Percentiles rank a stretch among this genome's conserved stretches.
phyloP scores from a whole-genome alignment of 37 sponge, comb jelly and placozoan genomes.

The Ephydatia muelleri region DNA sequence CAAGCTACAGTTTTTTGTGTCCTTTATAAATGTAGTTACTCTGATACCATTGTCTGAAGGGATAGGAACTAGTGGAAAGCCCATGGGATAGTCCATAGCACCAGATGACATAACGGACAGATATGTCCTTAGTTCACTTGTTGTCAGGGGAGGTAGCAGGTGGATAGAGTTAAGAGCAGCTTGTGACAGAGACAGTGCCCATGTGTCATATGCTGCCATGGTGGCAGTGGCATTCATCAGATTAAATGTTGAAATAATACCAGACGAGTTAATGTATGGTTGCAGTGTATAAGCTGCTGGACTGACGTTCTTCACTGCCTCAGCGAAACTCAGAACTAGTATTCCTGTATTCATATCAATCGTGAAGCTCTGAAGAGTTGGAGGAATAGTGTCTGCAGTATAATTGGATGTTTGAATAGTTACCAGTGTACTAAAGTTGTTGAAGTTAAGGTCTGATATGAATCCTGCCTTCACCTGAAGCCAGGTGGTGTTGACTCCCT shows the following conservation, averaged over 20 bases:
- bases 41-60: slow-evolving; percentile 47
- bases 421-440: background rate
- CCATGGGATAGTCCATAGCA: slow-evolving; percentile 60
- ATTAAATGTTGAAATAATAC: slow-evolving; percentile 24
- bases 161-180: slow-evolving; percentile 77
- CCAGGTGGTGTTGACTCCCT: slow-evolving; percentile 45
- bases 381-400: slow-evolving; percentile 54
- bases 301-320: slow-evolving; percentile 52
- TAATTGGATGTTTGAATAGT: slow-evolving; percentile 24
- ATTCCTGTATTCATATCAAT: slow-evolving; percentile 49
- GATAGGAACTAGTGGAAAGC: slow-evolving; percentile 40
- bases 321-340: slow-evolving; percentile 61
- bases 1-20: slow-evolving; percentile 29
- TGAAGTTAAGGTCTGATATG: slow-evolving; percentile 71
- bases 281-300: slow-evolving; percentile 58
- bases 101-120: slow-evolving; percentile 38
- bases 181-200: slow-evolving; percentile 45
- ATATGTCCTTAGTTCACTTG: slow-evolving; percentile 33
- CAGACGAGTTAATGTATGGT: slow-evolving; percentile 71
- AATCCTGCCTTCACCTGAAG: slow-evolving; percentile 41
- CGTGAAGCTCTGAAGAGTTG: slow-evolving; percentile 47
- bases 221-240: slow-evolving; percentile 33
- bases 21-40: slow-evolving; percentile 52
- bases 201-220: background rate
- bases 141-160: slow-evolving; percentile 68